Percentiles rank a stretch among this genome's conserved stretches.
Conservation (phyloP, 1,140 invertebrate species). For the Planococcus citri region DNA sequence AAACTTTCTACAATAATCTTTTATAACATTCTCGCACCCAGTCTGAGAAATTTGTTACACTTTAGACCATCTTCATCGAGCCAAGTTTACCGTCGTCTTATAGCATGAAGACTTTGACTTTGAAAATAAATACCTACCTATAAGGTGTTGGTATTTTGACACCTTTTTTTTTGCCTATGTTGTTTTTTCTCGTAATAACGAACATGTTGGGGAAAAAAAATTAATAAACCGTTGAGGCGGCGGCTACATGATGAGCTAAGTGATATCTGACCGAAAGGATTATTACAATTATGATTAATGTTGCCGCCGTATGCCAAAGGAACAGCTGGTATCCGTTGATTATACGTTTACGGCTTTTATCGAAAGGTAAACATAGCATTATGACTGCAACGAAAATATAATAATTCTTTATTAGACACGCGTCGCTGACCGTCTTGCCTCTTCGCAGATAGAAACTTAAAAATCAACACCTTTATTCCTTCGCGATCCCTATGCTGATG, state of each 20-base stretch:
- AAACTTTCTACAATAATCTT: background rate
- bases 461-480: constrained; percentile 16
- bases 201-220: too few species aligned
- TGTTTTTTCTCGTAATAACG: too few species aligned
- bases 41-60: too few species aligned
- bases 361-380: background rate
- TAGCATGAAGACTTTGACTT: too few species aligned
- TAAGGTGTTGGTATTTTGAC: too few species aligned
- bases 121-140: too few species aligned
- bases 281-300: constrained; percentile 13
- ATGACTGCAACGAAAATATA: background rate
- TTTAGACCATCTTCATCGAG: too few species aligned
- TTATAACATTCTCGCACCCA: background rate
- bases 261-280: background rate
- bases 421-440: constrained; percentile 18
- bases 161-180: background rate
- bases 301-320: background rate
- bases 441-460: background rate
- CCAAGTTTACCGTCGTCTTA: too few species aligned
- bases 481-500: background rate
- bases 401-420: constrained; percentile 19
- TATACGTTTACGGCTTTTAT: constrained; percentile 10
- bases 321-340: constrained; percentile 15
- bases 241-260: too few species aligned
- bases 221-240: too few species aligned